phyloP scores from a whole-genome alignment of 2,888 invertebrate species.

The Thalpophila matura region DNA sequence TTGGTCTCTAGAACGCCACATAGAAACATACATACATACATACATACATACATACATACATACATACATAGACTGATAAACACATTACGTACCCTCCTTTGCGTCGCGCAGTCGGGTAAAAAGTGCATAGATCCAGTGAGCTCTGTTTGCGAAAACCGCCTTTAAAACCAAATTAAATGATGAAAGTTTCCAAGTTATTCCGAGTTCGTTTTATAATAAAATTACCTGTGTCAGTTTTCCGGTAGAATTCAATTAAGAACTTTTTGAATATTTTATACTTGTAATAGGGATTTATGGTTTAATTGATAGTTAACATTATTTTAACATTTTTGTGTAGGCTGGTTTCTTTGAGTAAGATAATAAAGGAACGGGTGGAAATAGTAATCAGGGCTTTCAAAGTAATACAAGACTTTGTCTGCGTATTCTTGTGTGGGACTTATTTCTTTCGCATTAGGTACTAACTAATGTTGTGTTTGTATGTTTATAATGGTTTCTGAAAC shows the following conservation, averaged over 20 bases:
- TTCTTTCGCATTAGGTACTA: neutral
- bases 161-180: slow-evolving; percentile 79
- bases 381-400: slow-evolving; percentile 20
- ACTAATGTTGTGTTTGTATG: neutral
- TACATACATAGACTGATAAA: too few relatives aligned
- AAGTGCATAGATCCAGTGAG: slow-evolving; percentile 53
- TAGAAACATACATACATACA: too few relatives aligned
- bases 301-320: slow-evolving; percentile 53
- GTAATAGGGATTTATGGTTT: slow-evolving; percentile 57
- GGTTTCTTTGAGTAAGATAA: slow-evolving; percentile 21
- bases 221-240: slow-evolving; percentile 79
- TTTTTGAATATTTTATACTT: slow-evolving; percentile 75
- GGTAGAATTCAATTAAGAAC: slow-evolving; percentile 79
- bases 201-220: slow-evolving; percentile 78
- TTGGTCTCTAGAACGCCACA: too few relatives aligned
- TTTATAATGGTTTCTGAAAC: neutral
- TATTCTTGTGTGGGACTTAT: slow-evolving; percentile 12
- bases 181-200: slow-evolving; percentile 80
- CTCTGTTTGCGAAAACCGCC: slow-evolving; percentile 69
- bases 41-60: too few relatives aligned
- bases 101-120: too few relatives aligned
- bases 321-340: slow-evolving; percentile 8
- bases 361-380: slow-evolving; percentile 6
- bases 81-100: too few relatives aligned
- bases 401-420: slow-evolving; percentile 3